Evolutionary conservation across 2,797 vertebrate genomes (phyloP), one percentile per base, ranked within the genome.

Genomic region (Pangasius macronema): DNA sequence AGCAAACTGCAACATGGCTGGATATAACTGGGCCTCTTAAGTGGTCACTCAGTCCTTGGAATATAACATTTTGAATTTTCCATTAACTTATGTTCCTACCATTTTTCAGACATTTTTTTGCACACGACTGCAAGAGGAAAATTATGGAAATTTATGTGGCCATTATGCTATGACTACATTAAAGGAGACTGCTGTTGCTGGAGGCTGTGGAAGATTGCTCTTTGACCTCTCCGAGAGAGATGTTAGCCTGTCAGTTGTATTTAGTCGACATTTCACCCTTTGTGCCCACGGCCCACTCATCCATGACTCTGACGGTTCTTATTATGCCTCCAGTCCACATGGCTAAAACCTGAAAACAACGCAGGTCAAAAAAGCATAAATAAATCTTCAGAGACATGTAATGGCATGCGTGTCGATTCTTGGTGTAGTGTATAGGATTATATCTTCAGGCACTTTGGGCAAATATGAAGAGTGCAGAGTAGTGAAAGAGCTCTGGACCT

Each of bases 221-320:
- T 42, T 84, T 70, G 68, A 88, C 59, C 88, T 76, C 55, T 82
- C 84, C 87, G 85, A 93, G 84, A 90, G 85, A 92, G 90, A 91
- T 91, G 91, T 93, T 89, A 87, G 84, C 88, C 90, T 92, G 88
- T 93, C 87, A 80, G 85, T 84, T 91, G 81, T 89, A 89, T 92
- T 93, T 91, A 93, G 88, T 91, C 90, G 84, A 72, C 75, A 72
- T 63, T 85, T 91, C 87, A 86, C 90, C 88, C 91, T 61, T 83
- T 53, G 90, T 91, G 89, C 88, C 89, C 89, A 65, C 42, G 77
- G 91, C 53, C 80, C 81, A 79, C 51, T 94, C 92, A 93, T 80
- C 91, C 91, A 87, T 90, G 88, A 88, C 85, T 73, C 61, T 42
- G 39, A 72, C 89, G 83, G 88, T 86, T 88, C 91, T 92, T 92